phyloP scores from a whole-genome alignment of 37 sponge, comb jelly and placozoan species.

The Halichondria panicea region DNA sequence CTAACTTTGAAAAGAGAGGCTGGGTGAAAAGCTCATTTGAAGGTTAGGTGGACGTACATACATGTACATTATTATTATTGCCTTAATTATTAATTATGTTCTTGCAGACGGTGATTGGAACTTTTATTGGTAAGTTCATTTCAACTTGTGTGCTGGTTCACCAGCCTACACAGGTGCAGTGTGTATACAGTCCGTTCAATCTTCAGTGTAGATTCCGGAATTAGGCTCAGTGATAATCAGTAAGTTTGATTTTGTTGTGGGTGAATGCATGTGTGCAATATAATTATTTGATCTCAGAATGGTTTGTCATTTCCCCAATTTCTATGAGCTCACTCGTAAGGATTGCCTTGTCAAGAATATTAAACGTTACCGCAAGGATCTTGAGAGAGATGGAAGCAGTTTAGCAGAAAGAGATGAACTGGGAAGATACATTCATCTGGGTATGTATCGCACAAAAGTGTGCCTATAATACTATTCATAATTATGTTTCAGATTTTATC shows the following conservation, averaged over 20 bases:
- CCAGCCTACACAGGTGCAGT: constrained; percentile 62
- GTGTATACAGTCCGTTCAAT: constrained; percentile 84
- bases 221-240: constrained; percentile 92
- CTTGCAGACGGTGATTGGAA: constrained; percentile 94
- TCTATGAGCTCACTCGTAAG: constrained; percentile 96
- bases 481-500: constrained; percentile 80
- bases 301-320: constrained; percentile 94
- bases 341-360: constrained; percentile 95
- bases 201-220: constrained; percentile 90
- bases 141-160: no score
- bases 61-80: neutral
- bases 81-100: neutral
- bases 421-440: constrained; percentile 84
- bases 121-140: constrained; percentile 84
- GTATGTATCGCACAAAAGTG: constrained; percentile 9
- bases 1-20: constrained; percentile 94
- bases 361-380: constrained; percentile 94
- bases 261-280: neutral
- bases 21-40: constrained; percentile 83
- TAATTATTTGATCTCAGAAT: constrained; percentile 37
- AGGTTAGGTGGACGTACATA: constrained; percentile 19
- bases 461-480: neutral
- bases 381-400: constrained; percentile 92
- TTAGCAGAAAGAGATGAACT: constrained; percentile 88
- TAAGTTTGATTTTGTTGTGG: constrained; percentile 15